phyloP scores from a whole-genome alignment of 2,888 invertebrate species.

The Drosophila infuscata region DNA sequence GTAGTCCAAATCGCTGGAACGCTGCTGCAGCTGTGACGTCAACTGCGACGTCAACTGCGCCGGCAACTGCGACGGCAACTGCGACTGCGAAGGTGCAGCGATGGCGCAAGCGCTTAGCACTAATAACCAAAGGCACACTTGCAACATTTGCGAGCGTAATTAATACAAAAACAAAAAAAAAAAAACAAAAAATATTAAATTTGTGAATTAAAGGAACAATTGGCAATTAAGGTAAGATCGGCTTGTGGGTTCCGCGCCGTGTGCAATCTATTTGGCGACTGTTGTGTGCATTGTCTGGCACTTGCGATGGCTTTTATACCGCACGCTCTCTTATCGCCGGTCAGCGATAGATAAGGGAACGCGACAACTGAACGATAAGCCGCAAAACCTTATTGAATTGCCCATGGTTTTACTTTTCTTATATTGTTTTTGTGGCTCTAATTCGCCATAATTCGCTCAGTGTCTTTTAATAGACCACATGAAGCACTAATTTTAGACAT shows the following conservation, averaged over 20 bases:
- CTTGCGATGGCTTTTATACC: slow-evolving; percentile 60
- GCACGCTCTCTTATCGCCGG: slow-evolving; percentile 65
- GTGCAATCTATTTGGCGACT: slow-evolving; percentile 61
- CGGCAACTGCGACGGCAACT: neutral
- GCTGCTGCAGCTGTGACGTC: slow-evolving; percentile 14
- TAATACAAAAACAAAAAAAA: slow-evolving; percentile 2
- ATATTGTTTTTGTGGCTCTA: slow-evolving; percentile 20
- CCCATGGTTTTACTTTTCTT: slow-evolving; percentile 3
- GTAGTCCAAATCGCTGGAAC: slow-evolving; percentile 68
- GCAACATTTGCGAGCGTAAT: slow-evolving; percentile 34
- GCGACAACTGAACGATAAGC: slow-evolving; percentile 58
- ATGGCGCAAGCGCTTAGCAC: slow-evolving; percentile 29
- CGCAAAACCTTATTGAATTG: slow-evolving; percentile 27
- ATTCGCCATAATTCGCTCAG: slow-evolving; percentile 67
- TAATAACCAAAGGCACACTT: slow-evolving; percentile 28
- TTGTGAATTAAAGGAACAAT: neutral
- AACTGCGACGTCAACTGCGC: neutral
- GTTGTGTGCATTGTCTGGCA: slow-evolving; percentile 55
- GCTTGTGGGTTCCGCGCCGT: slow-evolving; percentile 38
- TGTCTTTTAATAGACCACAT: slow-evolving; percentile 61
- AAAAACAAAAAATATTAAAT: neutral
- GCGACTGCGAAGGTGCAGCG: slow-evolving; percentile 37
- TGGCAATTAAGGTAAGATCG: slow-evolving; percentile 1
- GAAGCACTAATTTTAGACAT: slow-evolving; percentile 42
- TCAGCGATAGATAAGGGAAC: slow-evolving; percentile 61